Conservation (phyloP, 2,113 vertebrate genomes). For the Probosciger aterrimus region DNA sequence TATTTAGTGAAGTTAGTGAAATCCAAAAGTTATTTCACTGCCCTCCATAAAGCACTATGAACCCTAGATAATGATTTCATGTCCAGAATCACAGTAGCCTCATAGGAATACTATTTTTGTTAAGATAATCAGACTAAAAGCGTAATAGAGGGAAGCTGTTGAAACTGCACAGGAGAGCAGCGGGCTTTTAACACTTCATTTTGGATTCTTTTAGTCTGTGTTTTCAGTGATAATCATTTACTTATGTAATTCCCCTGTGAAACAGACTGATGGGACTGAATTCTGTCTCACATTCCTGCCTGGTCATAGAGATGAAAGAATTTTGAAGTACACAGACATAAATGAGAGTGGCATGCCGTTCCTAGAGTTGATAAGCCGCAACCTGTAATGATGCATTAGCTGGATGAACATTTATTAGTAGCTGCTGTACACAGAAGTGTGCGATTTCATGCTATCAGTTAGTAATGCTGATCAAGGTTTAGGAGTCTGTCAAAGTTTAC, state of each 20-base stretch:
- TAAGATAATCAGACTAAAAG: not conserved
- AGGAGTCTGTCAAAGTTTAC: not conserved
- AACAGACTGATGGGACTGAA: not conserved
- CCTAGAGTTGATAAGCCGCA: not conserved
- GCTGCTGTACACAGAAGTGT: not conserved
- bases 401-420: not conserved
- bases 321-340: not conserved
- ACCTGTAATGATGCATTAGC: not conserved
- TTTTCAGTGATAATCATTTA: not conserved
- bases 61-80: not conserved
- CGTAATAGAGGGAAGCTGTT: not conserved
- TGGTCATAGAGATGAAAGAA: not conserved
- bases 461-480: slow-evolving; percentile 13
- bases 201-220: not conserved
- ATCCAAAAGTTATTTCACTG: not conserved
- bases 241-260: not conserved
- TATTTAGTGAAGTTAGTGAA: not conserved
- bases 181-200: not conserved
- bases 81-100: not conserved
- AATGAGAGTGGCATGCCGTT: not conserved
- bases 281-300: not conserved
- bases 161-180: not conserved
- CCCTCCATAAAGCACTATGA: not conserved
- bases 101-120: not conserved
- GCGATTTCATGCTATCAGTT: not conserved